Percentiles rank a stretch among this genome's conserved stretches.
Evolutionary conservation across 2,113 vertebrate species (phyloP).

Genomic region (Anguilla japonica): DNA sequence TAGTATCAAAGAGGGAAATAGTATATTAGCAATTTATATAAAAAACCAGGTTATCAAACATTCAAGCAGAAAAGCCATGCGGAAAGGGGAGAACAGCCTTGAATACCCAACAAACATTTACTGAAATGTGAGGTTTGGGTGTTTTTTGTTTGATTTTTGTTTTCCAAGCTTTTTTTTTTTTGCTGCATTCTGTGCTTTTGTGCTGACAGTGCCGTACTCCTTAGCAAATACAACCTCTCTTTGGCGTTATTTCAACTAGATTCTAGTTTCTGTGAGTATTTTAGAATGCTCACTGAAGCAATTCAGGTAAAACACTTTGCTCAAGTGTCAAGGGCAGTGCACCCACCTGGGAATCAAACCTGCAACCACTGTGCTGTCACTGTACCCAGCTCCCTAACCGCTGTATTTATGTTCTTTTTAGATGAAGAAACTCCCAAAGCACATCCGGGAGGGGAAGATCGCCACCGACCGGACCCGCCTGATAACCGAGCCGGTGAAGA

Average conservation of each 20-base stretch:
- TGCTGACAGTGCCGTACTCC: background rate
- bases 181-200: background rate
- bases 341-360: background rate
- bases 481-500: slow-evolving; percentile 30
- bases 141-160: background rate
- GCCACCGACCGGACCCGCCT: slow-evolving; percentile 10
- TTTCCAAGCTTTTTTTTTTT: background rate
- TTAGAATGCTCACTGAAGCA: background rate
- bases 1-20: background rate
- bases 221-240: background rate
- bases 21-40: background rate
- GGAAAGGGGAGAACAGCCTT: background rate
- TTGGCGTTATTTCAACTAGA: background rate
- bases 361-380: background rate
- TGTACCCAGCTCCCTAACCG: background rate
- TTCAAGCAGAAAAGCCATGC: background rate
- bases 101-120: background rate
- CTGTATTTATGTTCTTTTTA: background rate
- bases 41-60: background rate
- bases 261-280: background rate
- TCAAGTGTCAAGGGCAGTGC: background rate
- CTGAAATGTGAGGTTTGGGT: background rate
- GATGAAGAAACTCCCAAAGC: slow-evolving; percentile 21
- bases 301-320: background rate
- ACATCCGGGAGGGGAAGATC: slow-evolving; percentile 10